phyloP scores from a whole-genome alignment of 2,113 vertebrate species.

The Heteronetta atricapilla region DNA sequence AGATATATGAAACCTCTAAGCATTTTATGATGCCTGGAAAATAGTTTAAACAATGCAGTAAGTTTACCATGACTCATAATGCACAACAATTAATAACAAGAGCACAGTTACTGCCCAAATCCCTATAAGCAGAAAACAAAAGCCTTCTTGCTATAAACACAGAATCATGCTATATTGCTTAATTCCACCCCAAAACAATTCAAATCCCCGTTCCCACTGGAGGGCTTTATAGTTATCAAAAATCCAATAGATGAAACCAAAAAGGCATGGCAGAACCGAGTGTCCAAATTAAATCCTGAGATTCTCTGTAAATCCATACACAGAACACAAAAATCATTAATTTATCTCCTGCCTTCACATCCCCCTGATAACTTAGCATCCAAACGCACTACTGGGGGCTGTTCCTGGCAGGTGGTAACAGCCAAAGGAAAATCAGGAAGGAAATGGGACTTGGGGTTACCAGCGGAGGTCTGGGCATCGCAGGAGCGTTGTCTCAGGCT shows the following conservation, averaged over 20 bases:
- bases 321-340: slow-evolving; percentile 18
- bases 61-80: slow-evolving; percentile 13
- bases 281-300: slow-evolving; percentile 20
- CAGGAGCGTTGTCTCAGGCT: not conserved
- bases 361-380: not conserved
- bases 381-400: not conserved
- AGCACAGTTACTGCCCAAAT: not conserved
- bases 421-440: not conserved
- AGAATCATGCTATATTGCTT: not conserved
- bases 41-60: not conserved
- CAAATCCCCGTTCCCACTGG: not conserved
- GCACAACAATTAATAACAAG: slow-evolving; percentile 11
- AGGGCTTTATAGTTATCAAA: slow-evolving; percentile 21
- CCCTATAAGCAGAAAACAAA: not conserved
- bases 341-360: not conserved
- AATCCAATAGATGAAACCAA: slow-evolving; percentile 25
- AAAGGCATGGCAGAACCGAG: not conserved
- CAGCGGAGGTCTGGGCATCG: not conserved
- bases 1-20: not conserved
- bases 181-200: slow-evolving; percentile 7
- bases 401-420: not conserved
- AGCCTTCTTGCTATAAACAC: not conserved
- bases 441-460: not conserved
- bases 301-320: slow-evolving; percentile 20
- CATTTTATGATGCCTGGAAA: not conserved